Conservation (phyloP, 2,113 vertebrate species). For the Laticauda colubrina region DNA sequence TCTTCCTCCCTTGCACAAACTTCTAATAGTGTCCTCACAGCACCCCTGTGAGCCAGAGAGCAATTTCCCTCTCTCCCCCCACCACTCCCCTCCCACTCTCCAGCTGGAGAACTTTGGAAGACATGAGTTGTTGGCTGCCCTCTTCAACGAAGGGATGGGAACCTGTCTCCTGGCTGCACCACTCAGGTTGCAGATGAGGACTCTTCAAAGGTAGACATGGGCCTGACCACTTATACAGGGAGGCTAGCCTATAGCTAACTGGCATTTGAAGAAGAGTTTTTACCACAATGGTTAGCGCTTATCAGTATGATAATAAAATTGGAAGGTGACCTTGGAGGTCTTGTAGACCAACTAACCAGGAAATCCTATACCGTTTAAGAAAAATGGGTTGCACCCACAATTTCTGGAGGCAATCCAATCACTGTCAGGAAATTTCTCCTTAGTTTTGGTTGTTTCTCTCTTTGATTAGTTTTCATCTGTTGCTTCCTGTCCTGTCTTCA, state of each 20-base stretch:
- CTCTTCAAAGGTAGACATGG: neutral
- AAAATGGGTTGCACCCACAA: neutral
- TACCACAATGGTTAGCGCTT: neutral
- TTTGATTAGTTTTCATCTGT: too few species aligned
- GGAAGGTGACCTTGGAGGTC: neutral
- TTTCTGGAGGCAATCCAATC: too few species aligned
- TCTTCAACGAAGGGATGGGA: neutral
- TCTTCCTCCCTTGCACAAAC: neutral
- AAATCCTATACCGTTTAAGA: neutral
- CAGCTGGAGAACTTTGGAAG: conserved; percentile 15
- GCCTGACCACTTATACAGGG: neutral
- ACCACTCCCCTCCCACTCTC: neutral
- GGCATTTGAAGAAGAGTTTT: neutral
- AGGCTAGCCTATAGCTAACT: neutral
- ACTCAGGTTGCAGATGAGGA: neutral
- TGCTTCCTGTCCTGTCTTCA: too few species aligned
- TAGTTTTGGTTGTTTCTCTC: too few species aligned
- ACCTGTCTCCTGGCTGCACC: too few species aligned
- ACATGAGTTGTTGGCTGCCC: neutral
- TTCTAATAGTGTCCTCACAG: conserved; percentile 11
- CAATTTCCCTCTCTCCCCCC: neutral
- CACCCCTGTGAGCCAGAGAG: neutral
- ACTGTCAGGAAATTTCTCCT: too few species aligned
- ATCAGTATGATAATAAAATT: neutral
- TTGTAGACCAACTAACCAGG: neutral